phyloP scores from a whole-genome alignment of 23 tunicate species.

The Diplosoma virens region DNA sequence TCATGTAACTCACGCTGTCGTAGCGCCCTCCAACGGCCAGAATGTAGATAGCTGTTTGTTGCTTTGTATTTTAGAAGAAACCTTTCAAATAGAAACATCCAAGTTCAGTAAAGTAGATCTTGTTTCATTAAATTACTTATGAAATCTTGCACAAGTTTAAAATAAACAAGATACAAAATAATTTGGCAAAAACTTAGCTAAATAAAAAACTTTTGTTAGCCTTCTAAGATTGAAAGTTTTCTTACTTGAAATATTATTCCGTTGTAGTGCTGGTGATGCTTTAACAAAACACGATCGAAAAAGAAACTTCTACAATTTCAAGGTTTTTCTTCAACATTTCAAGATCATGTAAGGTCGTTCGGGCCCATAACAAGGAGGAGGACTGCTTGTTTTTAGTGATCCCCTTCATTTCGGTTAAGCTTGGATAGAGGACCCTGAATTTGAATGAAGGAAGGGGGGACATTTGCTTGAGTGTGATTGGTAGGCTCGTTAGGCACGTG shows the following conservation, averaged over 20 bases:
- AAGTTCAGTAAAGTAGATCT: no score
- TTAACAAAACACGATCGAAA: constrained; percentile 61
- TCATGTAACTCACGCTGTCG: constrained; percentile 33
- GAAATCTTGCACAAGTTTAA: no score
- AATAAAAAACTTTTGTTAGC: no score
- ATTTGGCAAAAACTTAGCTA: no score
- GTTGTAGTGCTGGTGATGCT: constrained; percentile 60
- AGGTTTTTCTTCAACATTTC: constrained; percentile 64
- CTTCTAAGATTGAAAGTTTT: no score
- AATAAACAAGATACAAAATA: no score
- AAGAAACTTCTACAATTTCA: constrained; percentile 23
- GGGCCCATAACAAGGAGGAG: constrained; percentile 31
- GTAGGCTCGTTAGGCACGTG: constrained; percentile 47
- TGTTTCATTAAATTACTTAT: no score
- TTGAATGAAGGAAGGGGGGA: constrained; percentile 33
- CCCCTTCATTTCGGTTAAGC: constrained; percentile 37
- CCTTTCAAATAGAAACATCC: no score
- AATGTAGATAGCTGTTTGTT: constrained; percentile 50
- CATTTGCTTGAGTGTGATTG: constrained; percentile 62
- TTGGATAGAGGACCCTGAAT: constrained; percentile 55
- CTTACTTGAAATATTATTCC: constrained; percentile 84
- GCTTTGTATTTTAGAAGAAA: constrained; percentile 65
- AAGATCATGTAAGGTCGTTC: constrained; percentile 76
- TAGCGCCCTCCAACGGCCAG: constrained; percentile 84
- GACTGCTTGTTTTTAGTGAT: constrained; percentile 64